Evolutionary conservation across 2,888 invertebrate species (phyloP).

Genomic region (Diarsia mendica): DNA sequence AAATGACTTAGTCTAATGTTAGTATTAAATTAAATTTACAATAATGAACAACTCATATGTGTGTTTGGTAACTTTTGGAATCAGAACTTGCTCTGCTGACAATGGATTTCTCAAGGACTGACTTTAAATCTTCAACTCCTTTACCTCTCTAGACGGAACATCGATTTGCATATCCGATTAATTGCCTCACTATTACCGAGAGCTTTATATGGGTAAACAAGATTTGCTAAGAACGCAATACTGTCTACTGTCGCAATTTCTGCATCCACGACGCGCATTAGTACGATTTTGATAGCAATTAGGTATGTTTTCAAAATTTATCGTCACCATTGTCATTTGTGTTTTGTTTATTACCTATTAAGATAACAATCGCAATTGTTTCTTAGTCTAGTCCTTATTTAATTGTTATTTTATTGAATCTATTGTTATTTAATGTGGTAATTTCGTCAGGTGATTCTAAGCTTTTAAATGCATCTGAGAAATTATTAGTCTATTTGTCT

Average conservation of each 20-base stretch:
- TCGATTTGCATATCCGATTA: constrained; percentile 59
- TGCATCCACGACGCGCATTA: constrained; percentile 42
- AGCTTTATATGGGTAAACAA: constrained; percentile 61
- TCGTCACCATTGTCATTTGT: constrained; percentile 49
- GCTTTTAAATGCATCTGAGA: constrained; percentile 12
- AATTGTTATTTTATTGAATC: constrained; percentile 43
- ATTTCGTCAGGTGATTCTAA: constrained; percentile 3
- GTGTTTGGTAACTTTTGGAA: too few relatives aligned
- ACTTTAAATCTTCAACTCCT: constrained; percentile 9
- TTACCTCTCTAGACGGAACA: constrained; percentile 33
- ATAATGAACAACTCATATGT: too few relatives aligned
- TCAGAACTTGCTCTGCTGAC: not conserved
- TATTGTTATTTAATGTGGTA: constrained; percentile 30
- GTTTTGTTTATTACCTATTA: constrained; percentile 55
- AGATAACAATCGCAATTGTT: constrained; percentile 63
- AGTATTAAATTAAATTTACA: too few relatives aligned
- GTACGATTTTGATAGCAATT: constrained; percentile 62
- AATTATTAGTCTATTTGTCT: not conserved
- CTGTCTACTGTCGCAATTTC: constrained; percentile 48
- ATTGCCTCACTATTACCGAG: constrained; percentile 47
- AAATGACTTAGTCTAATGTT: too few relatives aligned
- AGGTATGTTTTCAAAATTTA: constrained; percentile 61
- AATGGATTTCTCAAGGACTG: not conserved
- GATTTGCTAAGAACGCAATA: constrained; percentile 51
- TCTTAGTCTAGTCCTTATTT: constrained; percentile 32